Evolutionary conservation across 1,140 invertebrate species (phyloP).

Genomic region (Rhagoletis zephyria): DNA sequence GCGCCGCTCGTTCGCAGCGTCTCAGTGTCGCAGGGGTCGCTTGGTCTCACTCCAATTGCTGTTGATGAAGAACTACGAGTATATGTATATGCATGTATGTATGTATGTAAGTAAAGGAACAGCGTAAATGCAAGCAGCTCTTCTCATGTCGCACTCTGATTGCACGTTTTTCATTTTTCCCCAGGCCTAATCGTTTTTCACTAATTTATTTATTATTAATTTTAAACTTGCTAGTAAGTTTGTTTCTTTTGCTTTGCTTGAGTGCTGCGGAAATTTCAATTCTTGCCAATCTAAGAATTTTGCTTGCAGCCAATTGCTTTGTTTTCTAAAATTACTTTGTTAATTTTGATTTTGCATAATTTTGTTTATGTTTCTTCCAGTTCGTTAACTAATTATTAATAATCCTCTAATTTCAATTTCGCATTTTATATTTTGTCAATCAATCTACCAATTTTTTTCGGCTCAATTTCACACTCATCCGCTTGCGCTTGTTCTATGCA

Average conservation of each 20-base stretch:
- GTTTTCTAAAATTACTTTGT: neutral
- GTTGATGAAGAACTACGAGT: neutral
- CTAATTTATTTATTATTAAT: neutral
- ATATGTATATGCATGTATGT: no score
- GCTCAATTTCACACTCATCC: neutral
- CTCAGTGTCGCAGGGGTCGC: no score
- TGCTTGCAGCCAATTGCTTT: neutral
- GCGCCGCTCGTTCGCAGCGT: no score
- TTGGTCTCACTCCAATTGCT: neutral
- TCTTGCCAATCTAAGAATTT: constrained; percentile 12
- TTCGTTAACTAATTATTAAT: no score
- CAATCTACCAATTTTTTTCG: neutral
- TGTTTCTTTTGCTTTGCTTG: neutral
- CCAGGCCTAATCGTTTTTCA: no score
- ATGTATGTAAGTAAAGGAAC: neutral
- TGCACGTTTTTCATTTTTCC: neutral
- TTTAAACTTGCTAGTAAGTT: neutral
- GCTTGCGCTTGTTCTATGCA: neutral
- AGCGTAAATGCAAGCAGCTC: neutral
- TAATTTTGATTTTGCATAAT: neutral
- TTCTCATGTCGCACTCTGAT: neutral
- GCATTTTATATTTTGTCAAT: neutral
- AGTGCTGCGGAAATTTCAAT: constrained; percentile 7
- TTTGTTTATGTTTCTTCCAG: neutral
- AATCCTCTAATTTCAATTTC: neutral